Base-by-base conservation (phyloP, 1,140 invertebrate species). In the Aethina tumida region DNA sequence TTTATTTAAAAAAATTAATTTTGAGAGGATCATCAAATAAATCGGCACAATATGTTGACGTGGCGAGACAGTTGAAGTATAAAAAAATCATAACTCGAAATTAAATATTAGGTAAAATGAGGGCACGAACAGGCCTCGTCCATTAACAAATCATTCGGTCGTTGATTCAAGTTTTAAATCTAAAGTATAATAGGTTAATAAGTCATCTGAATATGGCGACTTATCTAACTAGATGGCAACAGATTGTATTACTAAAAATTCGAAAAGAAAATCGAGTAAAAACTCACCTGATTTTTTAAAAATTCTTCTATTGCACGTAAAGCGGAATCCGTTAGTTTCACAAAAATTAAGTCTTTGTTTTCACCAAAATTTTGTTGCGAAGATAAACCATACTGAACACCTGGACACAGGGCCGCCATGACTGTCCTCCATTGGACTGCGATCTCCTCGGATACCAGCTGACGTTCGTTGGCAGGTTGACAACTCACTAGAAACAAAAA, bases 341-440 rank as follows among this genome's bases (percentile, higher is more conserved):
- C 84, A 71, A 90, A 90, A 66, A 93, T 78, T 63, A 91, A 75
- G 60, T 85, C 80, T 73, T 90, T 92, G 69, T 79, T 79, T 70
- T 81, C 80, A 72, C 80, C 75, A 71, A 78, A 79, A 75, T 75
- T 76, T 69, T 73, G 76, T 66, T 84, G 81, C 64, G 88, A 88
- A 71, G 85, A 87, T 74, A 92, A 84, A 72, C 84, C 85, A 85
- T 92, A 93, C 74, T 90, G 82, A 73, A 82, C 78, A 76, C 87
- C 87, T 80, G 88, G 81, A 74, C 82, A 80, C 74, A 92, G 81
- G 75, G 83, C 78, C 79, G 87, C 86, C 87, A 91, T 93, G 84
- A 84, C 74, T 62, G 57, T 53, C n/a, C n/a, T n/a, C 55, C 51
- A 54, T 28, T 44, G 42, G 39, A 35, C 36, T 40, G 45, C 47